Conservation (phyloP, 2,113 vertebrate species). For the Pteropus alecto region DNA sequence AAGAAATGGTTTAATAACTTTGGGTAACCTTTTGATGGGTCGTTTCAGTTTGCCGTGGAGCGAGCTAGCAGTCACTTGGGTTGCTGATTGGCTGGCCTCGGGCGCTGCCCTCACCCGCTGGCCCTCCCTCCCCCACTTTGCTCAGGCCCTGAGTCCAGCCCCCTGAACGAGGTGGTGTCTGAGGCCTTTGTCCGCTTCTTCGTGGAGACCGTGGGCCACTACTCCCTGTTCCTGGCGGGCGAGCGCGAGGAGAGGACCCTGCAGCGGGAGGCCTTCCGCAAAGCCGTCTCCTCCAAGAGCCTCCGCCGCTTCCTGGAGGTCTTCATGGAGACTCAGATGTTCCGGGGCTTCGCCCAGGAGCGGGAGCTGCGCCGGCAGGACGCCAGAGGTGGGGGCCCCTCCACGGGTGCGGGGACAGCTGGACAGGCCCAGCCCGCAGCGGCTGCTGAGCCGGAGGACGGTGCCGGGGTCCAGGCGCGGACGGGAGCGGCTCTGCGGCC, state of each 20-base stretch:
- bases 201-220: slow-evolving; percentile 89
- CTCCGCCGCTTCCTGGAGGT: slow-evolving; percentile 94
- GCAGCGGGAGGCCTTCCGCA: slow-evolving; percentile 92
- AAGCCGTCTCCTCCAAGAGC: slow-evolving; percentile 94
- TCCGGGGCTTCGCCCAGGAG: slow-evolving; percentile 94
- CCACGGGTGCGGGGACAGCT: not conserved
- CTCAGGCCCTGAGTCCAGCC: slow-evolving; percentile 73
- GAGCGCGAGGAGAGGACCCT: slow-evolving; percentile 89
- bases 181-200: slow-evolving; percentile 99
- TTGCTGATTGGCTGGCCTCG: not conserved
- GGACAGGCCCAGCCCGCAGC: not conserved
- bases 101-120: not conserved
- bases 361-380: slow-evolving; percentile 91
- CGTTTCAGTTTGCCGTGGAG: fast-evolving
- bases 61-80: not conserved
- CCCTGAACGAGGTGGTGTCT: slow-evolving; percentile 91
- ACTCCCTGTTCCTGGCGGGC: slow-evolving; percentile 87
- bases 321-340: slow-evolving; percentile 98
- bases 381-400: slow-evolving; percentile 84
- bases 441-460: not conserved
- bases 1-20: not conserved
- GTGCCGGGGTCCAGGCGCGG: too few relatives aligned
- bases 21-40: too few relatives aligned
- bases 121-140: not conserved
- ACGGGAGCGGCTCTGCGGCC: fast-evolving